Base-by-base conservation (phyloP, 2,888 invertebrate species). In the Antheraea yamamai region DNA sequence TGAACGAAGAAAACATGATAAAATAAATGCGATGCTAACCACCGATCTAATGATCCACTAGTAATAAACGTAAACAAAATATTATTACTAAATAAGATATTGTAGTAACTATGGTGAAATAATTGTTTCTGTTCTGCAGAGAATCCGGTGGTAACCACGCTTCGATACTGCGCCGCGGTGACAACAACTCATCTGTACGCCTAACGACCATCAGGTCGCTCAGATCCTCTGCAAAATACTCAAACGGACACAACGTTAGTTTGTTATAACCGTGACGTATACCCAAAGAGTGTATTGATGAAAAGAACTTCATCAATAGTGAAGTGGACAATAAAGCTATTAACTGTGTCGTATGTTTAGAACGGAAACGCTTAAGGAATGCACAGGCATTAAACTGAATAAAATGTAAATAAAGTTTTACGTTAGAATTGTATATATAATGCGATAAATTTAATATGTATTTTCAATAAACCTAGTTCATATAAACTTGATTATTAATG, bases 101-200 rank as follows among this genome's bases (percentile, higher is more conserved):
- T 58, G 6, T 58, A n/a, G 4, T 58, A 58, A n/a, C 18, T 1
- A 2, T 58, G 8, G n/a, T 58, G 8, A n/a, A 20, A 58, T n/a
- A 58, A n/a, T 20, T 20, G 6, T 68, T 35, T 68, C 20, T 35
- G 20, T 26, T 64, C 10, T 80, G n/a, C 88, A 94, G 94, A 80
- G 93, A 94, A 79, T 93, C 93, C 0, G 92, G 91, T 20, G 93
- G 91, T 1, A 88, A 87, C 2, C 93, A 91, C n/a, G 92, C 92
- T 0, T 95, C 94, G 0, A 81, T 92, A 2, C 84, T 93, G 0
- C 90, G 93, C 0, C 90, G 94, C 2, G 92, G 92, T 0, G 93
- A 94, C 77, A 90, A 90, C 77, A 92, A 90, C 76, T 94, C 94
- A 0, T 94, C 94, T 23, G 87, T 93, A 1, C 85, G 94, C 71